Base-by-base conservation (phyloP, 2,888 invertebrate species). In the Isoperla grammatica region DNA sequence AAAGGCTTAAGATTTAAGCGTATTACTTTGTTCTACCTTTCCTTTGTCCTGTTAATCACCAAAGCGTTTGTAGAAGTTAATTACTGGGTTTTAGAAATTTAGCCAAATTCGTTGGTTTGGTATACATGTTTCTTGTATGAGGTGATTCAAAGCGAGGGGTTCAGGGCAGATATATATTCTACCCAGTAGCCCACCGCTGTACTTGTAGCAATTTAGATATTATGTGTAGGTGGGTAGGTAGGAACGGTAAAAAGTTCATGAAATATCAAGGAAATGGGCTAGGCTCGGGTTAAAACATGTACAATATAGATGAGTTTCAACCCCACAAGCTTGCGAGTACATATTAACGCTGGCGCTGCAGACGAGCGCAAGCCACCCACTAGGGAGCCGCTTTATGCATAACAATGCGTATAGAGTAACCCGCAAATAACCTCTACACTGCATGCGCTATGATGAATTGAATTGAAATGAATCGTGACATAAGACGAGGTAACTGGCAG, bases 261-360 rank as follows among this genome's bases (percentile, higher is more conserved):
- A 62, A 62, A 62, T 59, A 62, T 62, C 59, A 48, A 59, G 42
- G 45, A 57, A 61, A 54, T 54, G 58, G 59, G 49, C 49, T 56
- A 37, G 19, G 56, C 39, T 23, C 55, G 42, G 59, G 59, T 53
- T 58, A 49, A 56, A 59, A 56, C 46, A 58, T 58, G 56, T 62
- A 56, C 59, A 62, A 62, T 59, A 62, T 62, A 59, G 59, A 62
- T 62, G 59, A 59, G 46, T 49, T 57, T 40, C 20, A 35, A 37
- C 37, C 53, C 53, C 53, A 19, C 37, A 53, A 39, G 53, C 53
- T 53, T 39, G 20, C 53, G 39, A 37, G 39, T 53, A 35, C 29
- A 29, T 29, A 29, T 29, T 39, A 35, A 35, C 53, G 35, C 53
- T 4, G 53, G 8, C 29, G 29, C 29, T 29, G 29, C 29, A 29